These are phyloP conservation scores for Pycnomerus fuliginosus DNA, from an alignment of 2,888 invertebrate genomes.

Conservation along the genomic window DNA sequence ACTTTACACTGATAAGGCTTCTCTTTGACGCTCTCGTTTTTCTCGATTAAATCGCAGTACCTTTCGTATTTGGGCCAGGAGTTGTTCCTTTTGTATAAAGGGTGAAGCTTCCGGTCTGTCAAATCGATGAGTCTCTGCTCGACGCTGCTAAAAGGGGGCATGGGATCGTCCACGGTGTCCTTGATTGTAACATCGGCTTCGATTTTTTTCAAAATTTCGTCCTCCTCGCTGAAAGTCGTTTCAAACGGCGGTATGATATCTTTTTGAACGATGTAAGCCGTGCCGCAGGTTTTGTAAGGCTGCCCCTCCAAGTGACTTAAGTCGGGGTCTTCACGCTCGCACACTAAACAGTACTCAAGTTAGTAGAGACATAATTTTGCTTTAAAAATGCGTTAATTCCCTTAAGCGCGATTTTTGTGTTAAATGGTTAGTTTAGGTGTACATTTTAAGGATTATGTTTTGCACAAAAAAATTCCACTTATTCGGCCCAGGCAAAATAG, in stretches of 20 bases:
- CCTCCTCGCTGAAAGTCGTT: conserved; percentile 31
- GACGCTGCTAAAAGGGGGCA: conserved; percentile 42
- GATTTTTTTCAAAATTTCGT: conserved; percentile 36
- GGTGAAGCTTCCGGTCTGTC: conserved; percentile 44
- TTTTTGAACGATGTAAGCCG: conserved; percentile 44
- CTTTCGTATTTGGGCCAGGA: conserved; percentile 23
- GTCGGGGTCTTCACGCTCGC: conserved; percentile 35
- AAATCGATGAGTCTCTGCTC: conserved; percentile 43
- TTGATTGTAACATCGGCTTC: conserved; percentile 41
- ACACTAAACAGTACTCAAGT: too few species aligned
- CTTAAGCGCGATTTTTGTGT: too few species aligned
- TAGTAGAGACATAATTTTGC: too few species aligned
- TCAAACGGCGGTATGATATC: conserved; percentile 26
- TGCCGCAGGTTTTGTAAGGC: conserved; percentile 43
- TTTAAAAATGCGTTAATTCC: too few species aligned
- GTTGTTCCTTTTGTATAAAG: conserved; percentile 41
- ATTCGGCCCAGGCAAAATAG: too few species aligned
- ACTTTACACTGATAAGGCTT: conserved; percentile 34
- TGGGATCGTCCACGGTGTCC: conserved; percentile 38
- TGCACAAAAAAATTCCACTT: too few species aligned
- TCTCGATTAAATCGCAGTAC: not conserved
- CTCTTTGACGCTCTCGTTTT: conserved; percentile 2
- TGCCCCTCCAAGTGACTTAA: conserved; percentile 38
- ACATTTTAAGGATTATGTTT: too few species aligned
- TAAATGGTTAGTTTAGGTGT: too few species aligned